A percentile compares a stretch with the other conserved stretches of the same genome.
Conservation (phyloP, 2,888 invertebrate species). For the Watsonalla binaria region DNA sequence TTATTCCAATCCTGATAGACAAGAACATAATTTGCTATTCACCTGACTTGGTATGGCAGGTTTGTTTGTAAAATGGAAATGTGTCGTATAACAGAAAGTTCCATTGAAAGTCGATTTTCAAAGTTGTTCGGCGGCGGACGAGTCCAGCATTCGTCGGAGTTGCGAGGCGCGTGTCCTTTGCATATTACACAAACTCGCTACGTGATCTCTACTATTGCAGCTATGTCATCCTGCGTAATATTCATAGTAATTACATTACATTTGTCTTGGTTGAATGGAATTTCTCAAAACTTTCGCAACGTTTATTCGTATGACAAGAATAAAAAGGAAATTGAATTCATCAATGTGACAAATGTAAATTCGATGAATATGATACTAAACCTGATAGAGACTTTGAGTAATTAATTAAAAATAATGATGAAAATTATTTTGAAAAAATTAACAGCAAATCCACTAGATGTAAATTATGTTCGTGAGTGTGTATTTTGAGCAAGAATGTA, state of each 20-base stretch:
- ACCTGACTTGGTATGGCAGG: conserved; percentile 8
- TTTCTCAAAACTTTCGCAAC: too few species aligned
- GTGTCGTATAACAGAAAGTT: conserved; percentile 51
- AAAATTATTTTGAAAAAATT: too few species aligned
- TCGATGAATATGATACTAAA: too few species aligned
- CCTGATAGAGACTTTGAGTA: too few species aligned
- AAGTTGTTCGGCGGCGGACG: conserved; percentile 52
- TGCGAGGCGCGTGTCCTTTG: conserved; percentile 38
- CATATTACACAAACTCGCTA: conserved; percentile 40
- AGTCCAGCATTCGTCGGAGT: conserved; percentile 37
- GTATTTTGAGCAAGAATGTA: neutral
- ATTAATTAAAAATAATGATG: too few species aligned
- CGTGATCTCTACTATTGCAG: conserved; percentile 25
- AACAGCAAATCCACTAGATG: too few species aligned
- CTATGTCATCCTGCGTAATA: neutral
- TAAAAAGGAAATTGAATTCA: too few species aligned
- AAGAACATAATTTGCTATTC: conserved; percentile 3
- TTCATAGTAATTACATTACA: neutral
- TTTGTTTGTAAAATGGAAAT: conserved; percentile 57
- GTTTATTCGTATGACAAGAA: too few species aligned
- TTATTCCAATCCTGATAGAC: neutral
- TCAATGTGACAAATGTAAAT: too few species aligned
- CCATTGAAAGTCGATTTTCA: conserved; percentile 68
- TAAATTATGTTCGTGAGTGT: neutral
- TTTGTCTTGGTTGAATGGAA: too few species aligned